phyloP scores from a whole-genome alignment of 2,113 vertebrate genomes.

The Poicephalus meyeri region DNA sequence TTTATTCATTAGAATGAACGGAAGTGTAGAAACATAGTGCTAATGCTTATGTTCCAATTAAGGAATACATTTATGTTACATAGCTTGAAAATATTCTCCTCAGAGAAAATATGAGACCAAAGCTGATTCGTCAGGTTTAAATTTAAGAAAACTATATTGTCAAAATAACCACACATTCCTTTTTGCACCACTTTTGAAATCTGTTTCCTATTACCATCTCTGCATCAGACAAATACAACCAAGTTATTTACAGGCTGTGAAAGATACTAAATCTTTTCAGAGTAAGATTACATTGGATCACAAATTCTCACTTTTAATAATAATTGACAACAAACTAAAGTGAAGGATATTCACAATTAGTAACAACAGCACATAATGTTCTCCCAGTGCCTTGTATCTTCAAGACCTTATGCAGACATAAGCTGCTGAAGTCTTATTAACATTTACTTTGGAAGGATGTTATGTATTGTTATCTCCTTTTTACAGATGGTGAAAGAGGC shows the following conservation, averaged over 20 bases:
- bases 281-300: slow-evolving; percentile 57
- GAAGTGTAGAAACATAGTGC: background rate
- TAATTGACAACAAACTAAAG: slow-evolving; percentile 60
- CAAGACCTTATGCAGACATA: background rate
- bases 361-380: slow-evolving; percentile 33
- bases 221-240: slow-evolving; percentile 64
- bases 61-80: background rate
- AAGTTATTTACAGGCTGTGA: slow-evolving; percentile 72
- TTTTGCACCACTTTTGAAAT: slow-evolving; percentile 58
- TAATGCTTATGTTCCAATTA: slow-evolving; percentile 40
- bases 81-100: slow-evolving; percentile 21
- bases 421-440: slow-evolving; percentile 43
- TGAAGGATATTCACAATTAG: slow-evolving; percentile 51
- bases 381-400: slow-evolving; percentile 38
- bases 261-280: slow-evolving; percentile 68
- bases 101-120: slow-evolving; percentile 1
- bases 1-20: background rate
- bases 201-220: slow-evolving; percentile 63
- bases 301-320: slow-evolving; percentile 69
- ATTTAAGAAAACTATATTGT: slow-evolving; percentile 65
- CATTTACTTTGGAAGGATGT: slow-evolving; percentile 33
- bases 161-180: slow-evolving; percentile 58
- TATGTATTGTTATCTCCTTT: slow-evolving; percentile 41
- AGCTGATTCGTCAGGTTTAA: slow-evolving; percentile 54
- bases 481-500: slow-evolving; percentile 52